Conservation (phyloP, 92 coral and sea anemone genomes). For the Porites cylindrica region DNA sequence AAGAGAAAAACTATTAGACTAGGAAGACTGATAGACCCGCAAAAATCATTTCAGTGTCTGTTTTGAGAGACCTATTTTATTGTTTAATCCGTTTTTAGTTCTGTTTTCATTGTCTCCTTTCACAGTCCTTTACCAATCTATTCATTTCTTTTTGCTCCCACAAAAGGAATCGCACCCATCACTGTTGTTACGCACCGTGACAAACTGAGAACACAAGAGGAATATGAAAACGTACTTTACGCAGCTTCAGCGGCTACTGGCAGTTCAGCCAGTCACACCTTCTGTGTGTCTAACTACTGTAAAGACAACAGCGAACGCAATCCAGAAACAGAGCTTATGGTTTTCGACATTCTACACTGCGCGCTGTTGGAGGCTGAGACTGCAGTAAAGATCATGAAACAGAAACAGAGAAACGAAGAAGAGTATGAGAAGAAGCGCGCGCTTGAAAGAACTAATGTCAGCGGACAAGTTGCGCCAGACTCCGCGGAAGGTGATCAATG, state of each 20-base stretch:
- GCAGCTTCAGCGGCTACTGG: conserved; percentile 19
- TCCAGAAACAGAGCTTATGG: no score
- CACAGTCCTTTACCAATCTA: no score
- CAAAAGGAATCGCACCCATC: conserved; percentile 60
- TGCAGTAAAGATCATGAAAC: conserved; percentile 45
- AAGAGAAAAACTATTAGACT: no score
- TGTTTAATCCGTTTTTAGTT: no score
- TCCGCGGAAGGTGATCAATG: no score
- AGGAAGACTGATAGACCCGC: no score
- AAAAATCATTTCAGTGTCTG: no score
- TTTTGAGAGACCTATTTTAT: no score
- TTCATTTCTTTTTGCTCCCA: neutral
- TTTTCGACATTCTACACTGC: neutral
- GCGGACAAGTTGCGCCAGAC: no score
- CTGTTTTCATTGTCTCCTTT: no score
- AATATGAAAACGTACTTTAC: neutral
- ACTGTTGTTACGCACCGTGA: conserved; percentile 17
- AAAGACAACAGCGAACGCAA: conserved; percentile 22
- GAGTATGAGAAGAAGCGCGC: neutral
- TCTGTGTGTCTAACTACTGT: conserved; percentile 68
- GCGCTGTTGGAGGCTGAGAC: conserved; percentile 51
- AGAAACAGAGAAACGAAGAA: conserved; percentile 14
- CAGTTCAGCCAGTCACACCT: no score
- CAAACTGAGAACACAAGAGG: neutral
- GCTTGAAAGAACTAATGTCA: no score